These are phyloP conservation scores for Caenorhabditis brenneri DNA, from an alignment of 1,140 invertebrate species.

Conservation along the genomic window DNA sequence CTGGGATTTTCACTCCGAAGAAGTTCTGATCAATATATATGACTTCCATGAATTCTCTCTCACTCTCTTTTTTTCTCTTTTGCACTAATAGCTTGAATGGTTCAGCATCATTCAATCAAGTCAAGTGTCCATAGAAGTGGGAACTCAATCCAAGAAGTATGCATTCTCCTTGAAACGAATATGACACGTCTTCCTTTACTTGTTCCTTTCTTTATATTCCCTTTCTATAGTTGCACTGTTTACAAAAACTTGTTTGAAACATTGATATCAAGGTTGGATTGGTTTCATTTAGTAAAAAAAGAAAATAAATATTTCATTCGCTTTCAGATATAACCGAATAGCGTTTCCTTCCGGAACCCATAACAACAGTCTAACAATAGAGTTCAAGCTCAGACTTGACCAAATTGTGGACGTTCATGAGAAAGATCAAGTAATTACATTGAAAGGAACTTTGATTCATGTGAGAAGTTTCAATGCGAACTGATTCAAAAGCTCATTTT, in stretches of 20 bases:
- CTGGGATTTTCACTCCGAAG: too few relatives aligned
- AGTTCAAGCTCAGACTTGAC: conserved; percentile 77
- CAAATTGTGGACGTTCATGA: conserved; percentile 76
- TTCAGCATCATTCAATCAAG: background rate
- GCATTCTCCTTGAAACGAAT: background rate
- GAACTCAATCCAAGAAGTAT: too few relatives aligned
- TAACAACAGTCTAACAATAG: conserved; percentile 87
- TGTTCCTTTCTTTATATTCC: background rate
- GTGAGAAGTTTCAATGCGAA: conserved; percentile 75
- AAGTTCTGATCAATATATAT: too few relatives aligned
- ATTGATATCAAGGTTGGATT: background rate
- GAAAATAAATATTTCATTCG: conserved; percentile 71
- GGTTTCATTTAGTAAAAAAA: background rate
- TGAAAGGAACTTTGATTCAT: conserved; percentile 91
- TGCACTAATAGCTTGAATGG: background rate
- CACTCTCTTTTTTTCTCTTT: too few relatives aligned
- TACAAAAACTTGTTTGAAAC: conserved; percentile 24
- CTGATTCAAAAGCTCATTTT: background rate
- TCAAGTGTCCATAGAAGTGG: background rate
- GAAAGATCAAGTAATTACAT: conserved; percentile 91
- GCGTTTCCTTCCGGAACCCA: conserved; percentile 90
- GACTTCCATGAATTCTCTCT: too few relatives aligned
- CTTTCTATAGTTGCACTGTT: background rate
- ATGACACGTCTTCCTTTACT: background rate
- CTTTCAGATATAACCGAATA: conserved; percentile 80